Conservation (phyloP, 1,140 invertebrate species). For the Spodoptera frugiperda region DNA sequence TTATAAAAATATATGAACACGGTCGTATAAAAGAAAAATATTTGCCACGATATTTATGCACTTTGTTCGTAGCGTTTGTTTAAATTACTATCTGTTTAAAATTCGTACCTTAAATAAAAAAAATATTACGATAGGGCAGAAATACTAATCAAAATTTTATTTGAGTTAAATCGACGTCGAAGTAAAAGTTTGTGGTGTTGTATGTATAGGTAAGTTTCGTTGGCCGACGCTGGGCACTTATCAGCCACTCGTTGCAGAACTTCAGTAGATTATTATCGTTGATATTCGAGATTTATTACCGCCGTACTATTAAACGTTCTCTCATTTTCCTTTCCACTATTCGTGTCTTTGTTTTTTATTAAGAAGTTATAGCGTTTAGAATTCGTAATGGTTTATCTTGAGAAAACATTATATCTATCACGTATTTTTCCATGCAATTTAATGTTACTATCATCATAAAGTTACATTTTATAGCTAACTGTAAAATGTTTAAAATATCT, state of each 20-base stretch:
- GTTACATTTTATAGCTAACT: constrained; percentile 6
- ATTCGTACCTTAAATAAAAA: too few species aligned
- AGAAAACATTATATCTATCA: background rate
- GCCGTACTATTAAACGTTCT: constrained; percentile 64
- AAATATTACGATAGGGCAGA: too few species aligned
- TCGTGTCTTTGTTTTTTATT: background rate
- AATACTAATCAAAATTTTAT: too few species aligned
- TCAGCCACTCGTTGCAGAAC: constrained; percentile 66
- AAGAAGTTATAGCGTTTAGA: background rate
- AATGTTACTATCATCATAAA: constrained; percentile 12
- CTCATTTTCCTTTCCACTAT: constrained; percentile 58
- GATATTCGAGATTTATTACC: constrained; percentile 73
- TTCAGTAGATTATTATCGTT: constrained; percentile 69
- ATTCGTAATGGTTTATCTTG: background rate
- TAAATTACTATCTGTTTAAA: background rate
- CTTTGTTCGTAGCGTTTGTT: background rate
- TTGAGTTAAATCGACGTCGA: too few species aligned
- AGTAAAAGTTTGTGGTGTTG: background rate
- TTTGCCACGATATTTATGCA: constrained; percentile 9
- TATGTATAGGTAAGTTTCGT: background rate
- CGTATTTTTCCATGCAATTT: constrained; percentile 25
- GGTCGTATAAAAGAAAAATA: constrained; percentile 16
- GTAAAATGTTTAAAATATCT: constrained; percentile 1
- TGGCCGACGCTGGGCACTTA: constrained; percentile 55
- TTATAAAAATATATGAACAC: constrained; percentile 20